These are phyloP conservation scores for Cheilosia pagana DNA, from an alignment of 2,888 invertebrate species.

Conservation along the genomic window DNA sequence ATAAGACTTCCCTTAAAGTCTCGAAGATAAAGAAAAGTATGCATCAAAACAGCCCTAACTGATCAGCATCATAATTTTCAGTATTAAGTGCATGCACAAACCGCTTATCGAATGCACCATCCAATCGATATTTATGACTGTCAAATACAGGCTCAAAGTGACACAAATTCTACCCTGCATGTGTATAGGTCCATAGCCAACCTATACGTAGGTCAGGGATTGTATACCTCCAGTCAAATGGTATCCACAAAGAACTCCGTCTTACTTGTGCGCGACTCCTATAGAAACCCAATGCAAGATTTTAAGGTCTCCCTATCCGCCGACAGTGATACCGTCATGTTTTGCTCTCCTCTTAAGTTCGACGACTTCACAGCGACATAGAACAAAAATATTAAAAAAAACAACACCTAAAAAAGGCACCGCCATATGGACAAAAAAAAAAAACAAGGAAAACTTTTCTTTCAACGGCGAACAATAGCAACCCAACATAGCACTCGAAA, in stretches of 20 bases:
- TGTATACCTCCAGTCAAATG: no score
- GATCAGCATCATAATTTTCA: no score
- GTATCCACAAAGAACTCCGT: not conserved
- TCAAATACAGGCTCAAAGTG: no score
- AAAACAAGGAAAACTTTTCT: slow-evolving; percentile 33
- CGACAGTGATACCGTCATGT: slow-evolving; percentile 28
- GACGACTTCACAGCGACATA: slow-evolving; percentile 47
- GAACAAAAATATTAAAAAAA: slow-evolving; percentile 9
- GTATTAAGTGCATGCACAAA: no score
- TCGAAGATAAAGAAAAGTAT: no score
- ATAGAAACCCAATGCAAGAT: not conserved
- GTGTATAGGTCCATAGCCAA: no score
- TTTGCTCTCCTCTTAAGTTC: slow-evolving; percentile 47
- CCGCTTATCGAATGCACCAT: no score
- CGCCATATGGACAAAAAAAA: slow-evolving; percentile 21
- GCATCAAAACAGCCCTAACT: no score
- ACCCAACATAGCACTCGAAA: slow-evolving; percentile 29
- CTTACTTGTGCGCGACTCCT: not conserved
- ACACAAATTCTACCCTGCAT: no score
- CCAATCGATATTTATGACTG: no score
- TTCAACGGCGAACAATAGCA: slow-evolving; percentile 59
- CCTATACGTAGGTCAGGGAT: no score
- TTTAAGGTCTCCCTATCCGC: not conserved
- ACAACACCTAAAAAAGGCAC: slow-evolving; percentile 19
- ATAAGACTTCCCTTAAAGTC: no score